These are phyloP conservation scores for Coelinius sp. DNA, from an alignment of 2,888 invertebrate species.

Conservation along the genomic window DNA sequence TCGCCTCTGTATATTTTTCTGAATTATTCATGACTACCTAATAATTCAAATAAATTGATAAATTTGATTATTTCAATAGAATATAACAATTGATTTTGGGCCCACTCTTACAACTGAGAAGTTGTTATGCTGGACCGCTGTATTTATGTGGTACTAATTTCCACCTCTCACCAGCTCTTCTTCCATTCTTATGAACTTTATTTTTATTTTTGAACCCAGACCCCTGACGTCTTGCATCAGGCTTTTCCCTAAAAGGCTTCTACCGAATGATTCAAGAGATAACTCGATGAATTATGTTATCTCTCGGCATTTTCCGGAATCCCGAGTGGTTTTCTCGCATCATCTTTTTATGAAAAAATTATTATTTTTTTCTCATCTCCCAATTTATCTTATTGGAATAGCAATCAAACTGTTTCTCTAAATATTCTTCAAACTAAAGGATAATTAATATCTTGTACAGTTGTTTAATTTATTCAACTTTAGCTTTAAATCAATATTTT, in stretches of 20 bases:
- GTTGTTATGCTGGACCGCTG: conserved; percentile 44
- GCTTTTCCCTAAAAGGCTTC: not conserved
- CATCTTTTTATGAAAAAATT: not conserved
- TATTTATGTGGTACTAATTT: conserved; percentile 49
- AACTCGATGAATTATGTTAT: not conserved
- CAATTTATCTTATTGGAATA: no score
- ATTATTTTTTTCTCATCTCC: no score
- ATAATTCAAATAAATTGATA: conserved; percentile 17
- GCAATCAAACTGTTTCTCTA: no score
- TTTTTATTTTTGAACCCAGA: conserved; percentile 54
- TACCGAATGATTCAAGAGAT: not conserved
- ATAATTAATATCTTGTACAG: not conserved
- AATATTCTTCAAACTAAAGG: no score
- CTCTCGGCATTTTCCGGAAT: no score
- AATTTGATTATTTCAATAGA: not conserved
- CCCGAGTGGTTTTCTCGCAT: no score
- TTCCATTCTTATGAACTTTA: conserved; percentile 42
- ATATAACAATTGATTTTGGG: conserved; percentile 38
- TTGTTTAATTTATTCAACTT: not conserved
- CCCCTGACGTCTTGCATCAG: conserved; percentile 10
- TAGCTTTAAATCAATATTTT: not conserved
- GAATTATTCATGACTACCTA: conserved; percentile 55
- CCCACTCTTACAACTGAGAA: conserved; percentile 54
- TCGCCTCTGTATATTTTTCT: conserved; percentile 76
- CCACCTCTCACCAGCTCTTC: conserved; percentile 47